A percentile compares a stretch with the other conserved stretches of the same genome.
Evolutionary conservation across 53 echinoderm and acorn worm genomes (phyloP).

Genomic region (Henricia sp.): DNA sequence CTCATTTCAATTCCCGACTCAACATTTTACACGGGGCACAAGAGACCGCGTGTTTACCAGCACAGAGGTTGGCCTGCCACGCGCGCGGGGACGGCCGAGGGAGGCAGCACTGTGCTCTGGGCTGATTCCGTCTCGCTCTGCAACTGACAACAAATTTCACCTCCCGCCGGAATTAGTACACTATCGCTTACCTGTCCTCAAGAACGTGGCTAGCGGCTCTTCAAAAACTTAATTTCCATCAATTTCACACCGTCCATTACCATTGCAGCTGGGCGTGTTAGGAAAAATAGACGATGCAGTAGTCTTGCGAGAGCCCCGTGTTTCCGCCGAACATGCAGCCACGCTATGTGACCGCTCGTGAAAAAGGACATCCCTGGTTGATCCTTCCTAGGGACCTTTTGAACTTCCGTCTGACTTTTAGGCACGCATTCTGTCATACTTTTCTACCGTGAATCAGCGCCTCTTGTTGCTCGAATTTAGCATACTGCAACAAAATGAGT

Average conservation of each 20-base stretch:
- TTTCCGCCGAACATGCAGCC: no score
- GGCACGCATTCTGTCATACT: not conserved
- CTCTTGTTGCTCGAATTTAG: not conserved
- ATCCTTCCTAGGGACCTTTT: not conserved
- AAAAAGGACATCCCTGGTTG: not conserved
- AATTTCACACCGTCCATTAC: slow-evolving; percentile 29
- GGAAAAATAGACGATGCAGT: not conserved
- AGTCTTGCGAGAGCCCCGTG: not conserved
- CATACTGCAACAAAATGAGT: slow-evolving; percentile 4
- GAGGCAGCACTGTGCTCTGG: no score
- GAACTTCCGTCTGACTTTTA: slow-evolving; percentile 11
- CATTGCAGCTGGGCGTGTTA: slow-evolving; percentile 27
- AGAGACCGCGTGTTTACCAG: not conserved
- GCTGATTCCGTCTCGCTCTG: no score
- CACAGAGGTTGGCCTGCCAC: not conserved
- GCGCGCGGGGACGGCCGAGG: no score
- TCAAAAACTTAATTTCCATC: slow-evolving; percentile 31
- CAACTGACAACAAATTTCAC: slow-evolving; percentile 6
- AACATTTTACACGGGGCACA: not conserved
- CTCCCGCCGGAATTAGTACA: slow-evolving; percentile 12
- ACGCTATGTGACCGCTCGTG: not conserved
- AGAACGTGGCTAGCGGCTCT: slow-evolving; percentile 14
- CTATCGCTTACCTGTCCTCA: slow-evolving; percentile 43
- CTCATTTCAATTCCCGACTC: not conserved
- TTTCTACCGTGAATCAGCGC: not conserved